Percentiles rank a stretch among this genome's conserved stretches.
phyloP scores from a whole-genome alignment of 2,888 invertebrate genomes.

The Coleophora deauratella region DNA sequence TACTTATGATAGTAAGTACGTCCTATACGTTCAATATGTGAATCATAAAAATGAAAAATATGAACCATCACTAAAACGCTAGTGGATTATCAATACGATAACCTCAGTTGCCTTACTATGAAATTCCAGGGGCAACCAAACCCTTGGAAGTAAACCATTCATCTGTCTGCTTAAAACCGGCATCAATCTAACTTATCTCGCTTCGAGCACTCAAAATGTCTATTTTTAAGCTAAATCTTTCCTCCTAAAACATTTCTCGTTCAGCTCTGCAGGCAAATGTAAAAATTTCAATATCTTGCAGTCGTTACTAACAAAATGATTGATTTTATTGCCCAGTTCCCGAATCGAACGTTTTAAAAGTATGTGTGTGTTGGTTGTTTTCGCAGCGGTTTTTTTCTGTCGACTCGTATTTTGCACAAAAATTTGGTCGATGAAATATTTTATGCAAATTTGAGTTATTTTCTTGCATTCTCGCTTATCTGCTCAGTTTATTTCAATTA shows the following conservation, averaged over 20 bases:
- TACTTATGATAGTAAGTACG: neutral
- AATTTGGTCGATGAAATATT: slow-evolving; percentile 4
- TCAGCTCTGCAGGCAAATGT: slow-evolving; percentile 38
- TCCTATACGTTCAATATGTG: too few relatives aligned
- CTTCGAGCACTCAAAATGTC: slow-evolving; percentile 61
- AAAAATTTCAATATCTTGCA: slow-evolving; percentile 56
- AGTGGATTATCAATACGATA: slow-evolving; percentile 3
- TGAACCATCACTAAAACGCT: too few relatives aligned
- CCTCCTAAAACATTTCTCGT: slow-evolving; percentile 9
- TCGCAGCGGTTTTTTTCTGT: neutral
- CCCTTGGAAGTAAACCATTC: slow-evolving; percentile 44
- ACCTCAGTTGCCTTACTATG: slow-evolving; percentile 22
- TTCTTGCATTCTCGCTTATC: too few relatives aligned
- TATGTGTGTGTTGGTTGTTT: slow-evolving; percentile 16
- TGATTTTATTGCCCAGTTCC: slow-evolving; percentile 63
- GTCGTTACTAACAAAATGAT: slow-evolving; percentile 58
- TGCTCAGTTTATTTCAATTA: too few relatives aligned
- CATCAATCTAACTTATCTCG: slow-evolving; percentile 64
- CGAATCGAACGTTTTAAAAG: slow-evolving; percentile 56
- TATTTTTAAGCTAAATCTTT: slow-evolving; percentile 64
- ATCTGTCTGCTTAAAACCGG: slow-evolving; percentile 45
- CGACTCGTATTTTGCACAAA: slow-evolving; percentile 2
- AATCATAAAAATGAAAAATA: too few relatives aligned
- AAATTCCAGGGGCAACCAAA: slow-evolving; percentile 30
- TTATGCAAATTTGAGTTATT: neutral